Percentiles rank a stretch among this genome's conserved stretches.
Evolutionary conservation across 2,113 vertebrate genomes (phyloP).

Genomic region (Malurus cyaneus): DNA sequence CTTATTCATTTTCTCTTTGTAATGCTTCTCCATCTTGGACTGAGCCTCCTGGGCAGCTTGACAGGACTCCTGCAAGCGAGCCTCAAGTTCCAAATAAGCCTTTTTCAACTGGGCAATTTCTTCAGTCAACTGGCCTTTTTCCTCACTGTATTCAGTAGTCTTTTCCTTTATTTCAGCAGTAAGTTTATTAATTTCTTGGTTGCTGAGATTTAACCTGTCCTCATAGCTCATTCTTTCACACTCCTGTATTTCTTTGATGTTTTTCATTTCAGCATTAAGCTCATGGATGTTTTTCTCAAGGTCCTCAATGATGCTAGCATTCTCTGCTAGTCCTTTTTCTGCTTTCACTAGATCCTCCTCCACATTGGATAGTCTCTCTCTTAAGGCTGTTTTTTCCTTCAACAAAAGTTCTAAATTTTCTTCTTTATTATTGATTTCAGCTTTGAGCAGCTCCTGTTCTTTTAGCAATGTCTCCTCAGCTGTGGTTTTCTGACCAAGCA

Average conservation of each 20-base stretch:
- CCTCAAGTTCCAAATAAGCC: constrained; percentile 51
- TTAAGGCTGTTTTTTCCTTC: constrained; percentile 71
- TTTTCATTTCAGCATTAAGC: constrained; percentile 69
- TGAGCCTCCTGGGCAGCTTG: constrained; percentile 50
- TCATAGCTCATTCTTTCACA: constrained; percentile 77
- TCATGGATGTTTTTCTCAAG: constrained; percentile 66
- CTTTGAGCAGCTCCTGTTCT: constrained; percentile 60
- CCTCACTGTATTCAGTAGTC: constrained; percentile 68
- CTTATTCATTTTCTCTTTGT: constrained; percentile 58
- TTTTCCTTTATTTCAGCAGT: constrained; percentile 70
- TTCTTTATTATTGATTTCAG: constrained; percentile 62
- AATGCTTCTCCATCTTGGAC: constrained; percentile 15
- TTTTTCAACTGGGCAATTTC: constrained; percentile 59
- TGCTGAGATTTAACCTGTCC: constrained; percentile 72
- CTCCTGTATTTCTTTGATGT: constrained; percentile 69
- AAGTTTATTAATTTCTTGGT: constrained; percentile 69
- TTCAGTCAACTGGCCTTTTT: constrained; percentile 50
- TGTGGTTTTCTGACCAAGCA: constrained; percentile 61
- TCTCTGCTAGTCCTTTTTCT: constrained; percentile 55
- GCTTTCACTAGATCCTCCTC: constrained; percentile 54
- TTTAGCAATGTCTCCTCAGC: constrained; percentile 43
- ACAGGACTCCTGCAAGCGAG: constrained; percentile 56
- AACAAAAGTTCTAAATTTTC: constrained; percentile 46
- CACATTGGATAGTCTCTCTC: constrained; percentile 61
- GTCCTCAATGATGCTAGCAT: constrained; percentile 5